Evolutionary conservation across 2,797 vertebrate species (phyloP).

Genomic region (Lemur catta): DNA sequence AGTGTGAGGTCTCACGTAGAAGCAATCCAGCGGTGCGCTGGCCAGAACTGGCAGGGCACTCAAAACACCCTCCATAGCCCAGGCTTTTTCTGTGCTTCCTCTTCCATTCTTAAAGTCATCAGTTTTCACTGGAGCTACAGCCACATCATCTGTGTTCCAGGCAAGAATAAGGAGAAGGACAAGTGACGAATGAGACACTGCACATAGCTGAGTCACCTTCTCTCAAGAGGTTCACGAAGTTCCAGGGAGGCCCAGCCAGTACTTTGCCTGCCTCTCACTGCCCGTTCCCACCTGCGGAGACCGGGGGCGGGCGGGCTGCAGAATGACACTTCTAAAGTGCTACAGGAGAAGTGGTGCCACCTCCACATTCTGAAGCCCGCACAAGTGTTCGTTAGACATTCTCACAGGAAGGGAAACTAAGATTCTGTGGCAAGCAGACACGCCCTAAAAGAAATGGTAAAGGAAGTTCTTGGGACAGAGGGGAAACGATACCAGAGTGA

Average conservation of each 20-base stretch:
- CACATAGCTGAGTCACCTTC: not conserved
- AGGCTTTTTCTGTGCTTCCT: not conserved
- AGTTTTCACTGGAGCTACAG: not conserved
- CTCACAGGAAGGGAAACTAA: not conserved
- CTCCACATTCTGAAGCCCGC: not conserved
- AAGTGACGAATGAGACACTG: not conserved
- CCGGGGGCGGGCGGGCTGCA: accelerated
- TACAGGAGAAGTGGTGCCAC: not conserved
- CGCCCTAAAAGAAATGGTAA: not conserved
- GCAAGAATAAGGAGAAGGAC: not conserved
- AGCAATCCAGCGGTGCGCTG: not conserved
- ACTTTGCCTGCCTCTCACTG: not conserved
- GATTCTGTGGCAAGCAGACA: not conserved
- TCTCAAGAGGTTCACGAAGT: not conserved
- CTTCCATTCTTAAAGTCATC: not conserved
- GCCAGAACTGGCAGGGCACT: accelerated
- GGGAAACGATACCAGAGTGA: not conserved
- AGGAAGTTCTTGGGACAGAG: not conserved
- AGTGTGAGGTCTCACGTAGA: not conserved
- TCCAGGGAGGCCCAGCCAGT: not conserved
- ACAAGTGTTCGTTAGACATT: not conserved
- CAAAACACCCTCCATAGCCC: not conserved
- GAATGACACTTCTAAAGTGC: not conserved
- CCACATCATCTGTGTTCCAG: not conserved
- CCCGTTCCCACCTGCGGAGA: not conserved